A percentile compares a stretch with the other conserved stretches of the same genome.
Conservation (phyloP, 2,113 vertebrate species). For the Murina feae region DNA sequence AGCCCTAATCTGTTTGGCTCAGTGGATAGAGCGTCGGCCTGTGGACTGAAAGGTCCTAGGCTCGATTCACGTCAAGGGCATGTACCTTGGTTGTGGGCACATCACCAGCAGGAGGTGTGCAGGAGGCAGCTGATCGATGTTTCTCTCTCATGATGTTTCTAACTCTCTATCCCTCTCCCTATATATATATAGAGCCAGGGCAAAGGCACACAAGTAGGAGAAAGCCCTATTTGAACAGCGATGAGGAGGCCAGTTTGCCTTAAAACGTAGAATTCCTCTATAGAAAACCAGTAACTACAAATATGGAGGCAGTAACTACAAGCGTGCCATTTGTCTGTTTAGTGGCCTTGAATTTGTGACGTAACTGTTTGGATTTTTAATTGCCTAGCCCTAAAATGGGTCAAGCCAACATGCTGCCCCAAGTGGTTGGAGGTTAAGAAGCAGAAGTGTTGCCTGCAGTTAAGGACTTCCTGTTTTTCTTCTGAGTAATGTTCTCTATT, state of each 20-base stretch:
- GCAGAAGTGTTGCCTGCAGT: neutral
- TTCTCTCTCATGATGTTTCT: too few relatives aligned
- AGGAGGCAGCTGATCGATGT: too few relatives aligned
- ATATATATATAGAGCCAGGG: too few relatives aligned
- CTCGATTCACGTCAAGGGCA: too few relatives aligned
- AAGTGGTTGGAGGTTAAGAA: neutral
- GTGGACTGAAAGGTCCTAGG: too few relatives aligned
- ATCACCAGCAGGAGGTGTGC: too few relatives aligned
- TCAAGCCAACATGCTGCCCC: neutral
- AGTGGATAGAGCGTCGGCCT: too few relatives aligned
- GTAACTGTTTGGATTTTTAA: neutral
- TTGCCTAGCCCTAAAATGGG: neutral
- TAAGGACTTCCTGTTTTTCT: neutral
- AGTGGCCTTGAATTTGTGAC: neutral
- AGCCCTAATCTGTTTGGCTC: too few relatives aligned
- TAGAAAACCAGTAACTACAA: neutral
- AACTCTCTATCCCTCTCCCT: too few relatives aligned
- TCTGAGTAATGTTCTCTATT: neutral
- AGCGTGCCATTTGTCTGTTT: neutral
- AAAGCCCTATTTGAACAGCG: neutral
- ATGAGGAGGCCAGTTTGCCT: neutral
- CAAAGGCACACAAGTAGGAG: neutral
- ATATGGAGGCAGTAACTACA: neutral
- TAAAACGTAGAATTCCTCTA: neutral
- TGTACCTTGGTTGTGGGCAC: too few relatives aligned